Evolutionary conservation across 2,797 vertebrate genomes (phyloP).

Genomic region (Clamator glandarius): DNA sequence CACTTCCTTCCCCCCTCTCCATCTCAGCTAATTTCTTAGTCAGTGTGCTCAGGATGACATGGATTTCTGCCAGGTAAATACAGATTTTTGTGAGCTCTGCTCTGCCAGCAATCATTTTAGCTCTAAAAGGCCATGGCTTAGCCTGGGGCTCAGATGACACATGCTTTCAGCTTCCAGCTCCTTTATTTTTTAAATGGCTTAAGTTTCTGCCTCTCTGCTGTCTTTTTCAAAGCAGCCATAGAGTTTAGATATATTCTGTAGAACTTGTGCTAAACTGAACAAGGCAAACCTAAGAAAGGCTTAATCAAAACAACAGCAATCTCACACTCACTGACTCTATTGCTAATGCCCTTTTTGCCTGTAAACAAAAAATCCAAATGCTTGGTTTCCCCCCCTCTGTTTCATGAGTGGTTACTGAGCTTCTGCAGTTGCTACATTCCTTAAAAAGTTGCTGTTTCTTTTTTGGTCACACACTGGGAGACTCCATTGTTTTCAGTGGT

Average conservation of each 20-base stretch:
- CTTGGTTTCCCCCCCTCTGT: conserved; percentile 11
- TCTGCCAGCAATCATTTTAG: conserved; percentile 27
- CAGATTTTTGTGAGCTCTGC: neutral
- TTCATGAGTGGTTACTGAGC: conserved; percentile 67
- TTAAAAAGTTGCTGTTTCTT: conserved; percentile 69
- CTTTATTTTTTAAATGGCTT: conserved; percentile 49
- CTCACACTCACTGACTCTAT: conserved; percentile 40
- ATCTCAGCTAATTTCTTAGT: conserved; percentile 18
- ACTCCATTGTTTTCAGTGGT: conserved; percentile 70
- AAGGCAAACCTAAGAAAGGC: conserved; percentile 61
- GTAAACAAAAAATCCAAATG: conserved; percentile 60
- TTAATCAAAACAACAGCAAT: conserved; percentile 60
- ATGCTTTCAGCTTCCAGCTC: conserved; percentile 13
- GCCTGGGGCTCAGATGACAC: neutral
- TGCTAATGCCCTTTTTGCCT: conserved; percentile 51
- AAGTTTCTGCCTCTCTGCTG: conserved; percentile 16
- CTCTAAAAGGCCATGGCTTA: conserved; percentile 43
- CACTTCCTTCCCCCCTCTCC: neutral
- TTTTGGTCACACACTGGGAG: conserved; percentile 68
- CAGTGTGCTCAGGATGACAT: neutral
- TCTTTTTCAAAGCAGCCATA: neutral
- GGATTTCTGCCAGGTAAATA: conserved; percentile 52
- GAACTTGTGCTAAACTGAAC: conserved; percentile 60
- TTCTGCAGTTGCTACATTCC: conserved; percentile 72
- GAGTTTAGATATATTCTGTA: conserved; percentile 31